A percentile compares a stretch with the other conserved stretches of the same genome.
Evolutionary conservation across 2,888 invertebrate genomes (phyloP).

Genomic region (Oegoconia quadripuncta): DNA sequence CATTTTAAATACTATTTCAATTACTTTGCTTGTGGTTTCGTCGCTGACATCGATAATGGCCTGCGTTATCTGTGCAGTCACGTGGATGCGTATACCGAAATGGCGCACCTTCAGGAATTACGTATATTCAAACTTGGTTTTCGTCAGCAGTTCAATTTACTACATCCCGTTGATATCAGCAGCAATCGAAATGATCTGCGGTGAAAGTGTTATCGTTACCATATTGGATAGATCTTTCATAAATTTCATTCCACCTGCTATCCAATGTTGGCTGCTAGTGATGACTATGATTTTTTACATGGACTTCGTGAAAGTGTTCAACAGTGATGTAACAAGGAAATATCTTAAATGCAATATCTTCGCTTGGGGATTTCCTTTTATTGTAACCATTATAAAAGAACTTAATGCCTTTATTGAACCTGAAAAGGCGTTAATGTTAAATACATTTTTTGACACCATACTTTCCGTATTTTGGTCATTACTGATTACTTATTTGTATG

Average conservation of each 20-base stretch:
- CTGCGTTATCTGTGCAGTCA: too few relatives aligned
- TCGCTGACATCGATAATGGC: too few relatives aligned
- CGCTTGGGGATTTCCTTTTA: background rate
- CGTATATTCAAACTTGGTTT: background rate
- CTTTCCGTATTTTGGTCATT: background rate
- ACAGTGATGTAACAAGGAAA: background rate
- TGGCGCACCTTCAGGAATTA: constrained; percentile 4
- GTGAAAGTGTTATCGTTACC: background rate
- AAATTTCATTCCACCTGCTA: background rate
- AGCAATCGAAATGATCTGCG: background rate
- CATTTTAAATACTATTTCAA: background rate
- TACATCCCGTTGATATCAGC: background rate
- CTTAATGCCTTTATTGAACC: too few relatives aligned
- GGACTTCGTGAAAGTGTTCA: constrained; percentile 1
- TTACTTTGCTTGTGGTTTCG: too few relatives aligned
- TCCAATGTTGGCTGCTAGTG: background rate
- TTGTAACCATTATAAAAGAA: background rate
- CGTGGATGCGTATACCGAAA: background rate
- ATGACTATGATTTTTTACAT: background rate
- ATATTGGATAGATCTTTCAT: background rate
- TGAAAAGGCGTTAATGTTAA: too few relatives aligned
- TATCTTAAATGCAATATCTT: background rate
- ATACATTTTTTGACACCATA: background rate
- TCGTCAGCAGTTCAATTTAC: background rate
- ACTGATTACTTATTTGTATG: background rate